Percentiles rank a stretch among this genome's conserved stretches.
Conservation (phyloP, 1,140 invertebrate genomes). For the Cylas formicarius region DNA sequence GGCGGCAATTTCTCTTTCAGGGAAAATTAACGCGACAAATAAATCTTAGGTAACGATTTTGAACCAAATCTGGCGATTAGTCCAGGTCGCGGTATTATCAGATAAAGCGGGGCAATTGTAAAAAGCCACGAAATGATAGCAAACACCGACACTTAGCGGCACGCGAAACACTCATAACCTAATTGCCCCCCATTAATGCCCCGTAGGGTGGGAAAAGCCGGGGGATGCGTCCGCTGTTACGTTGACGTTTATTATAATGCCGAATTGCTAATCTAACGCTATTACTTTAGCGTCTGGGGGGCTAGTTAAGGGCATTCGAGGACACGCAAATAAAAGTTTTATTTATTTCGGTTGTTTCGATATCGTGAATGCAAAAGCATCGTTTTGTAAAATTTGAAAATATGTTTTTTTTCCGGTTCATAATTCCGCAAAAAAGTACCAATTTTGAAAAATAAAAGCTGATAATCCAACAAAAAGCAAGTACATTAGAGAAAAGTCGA, state of each 20-base stretch:
- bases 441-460: too few species aligned
- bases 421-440: too few species aligned
- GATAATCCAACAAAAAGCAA: too few species aligned
- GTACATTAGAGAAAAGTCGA: too few species aligned
- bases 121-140: constrained; percentile 24
- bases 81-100: constrained; percentile 7
- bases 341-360: too few species aligned
- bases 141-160: constrained; percentile 23
- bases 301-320: too few species aligned
- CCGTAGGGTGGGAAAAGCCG: constrained; percentile 9
- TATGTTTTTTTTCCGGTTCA: too few species aligned
- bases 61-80: constrained; percentile 9
- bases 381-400: too few species aligned
- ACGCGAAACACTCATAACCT: constrained; percentile 24
- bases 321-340: background rate
- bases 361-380: too few species aligned
- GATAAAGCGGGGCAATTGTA: constrained; percentile 22
- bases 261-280: constrained; percentile 26
- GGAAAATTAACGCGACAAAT: too few species aligned
- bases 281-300: constrained; percentile 15
- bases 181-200: constrained; percentile 21
- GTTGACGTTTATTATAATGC: constrained; percentile 21
- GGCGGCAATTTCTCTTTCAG: too few species aligned
- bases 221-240: constrained; percentile 13
- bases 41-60: too few species aligned